Percentiles rank a stretch among this genome's conserved stretches.
Evolutionary conservation across 2,113 vertebrate species (phyloP).

Genomic region (Mirounga angustirostris): DNA sequence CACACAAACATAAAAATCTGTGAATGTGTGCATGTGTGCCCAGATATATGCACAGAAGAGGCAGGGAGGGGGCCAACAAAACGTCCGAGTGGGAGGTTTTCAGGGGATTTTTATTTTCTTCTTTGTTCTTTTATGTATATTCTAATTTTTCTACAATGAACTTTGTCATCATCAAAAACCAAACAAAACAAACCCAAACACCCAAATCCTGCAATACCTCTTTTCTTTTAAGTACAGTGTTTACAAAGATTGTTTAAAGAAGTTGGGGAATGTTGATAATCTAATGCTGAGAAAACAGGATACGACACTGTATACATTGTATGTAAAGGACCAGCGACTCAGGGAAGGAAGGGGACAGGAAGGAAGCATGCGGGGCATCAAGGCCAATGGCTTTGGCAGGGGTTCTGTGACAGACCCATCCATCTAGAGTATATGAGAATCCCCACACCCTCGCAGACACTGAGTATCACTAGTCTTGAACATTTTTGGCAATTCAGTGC

Average conservation of each 20-base stretch:
- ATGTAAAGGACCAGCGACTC: not conserved
- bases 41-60: not conserved
- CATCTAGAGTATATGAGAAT: not conserved
- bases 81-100: not conserved
- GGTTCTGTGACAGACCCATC: not conserved
- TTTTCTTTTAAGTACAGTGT: conserved; percentile 34
- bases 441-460: fast-evolving
- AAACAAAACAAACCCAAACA: not conserved
- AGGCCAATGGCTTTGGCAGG: not conserved
- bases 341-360: not conserved
- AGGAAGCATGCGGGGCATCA: not conserved
- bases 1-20: not conserved
- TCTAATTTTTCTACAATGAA: conserved; percentile 5
- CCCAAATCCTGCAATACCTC: not conserved
- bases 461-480: not conserved
- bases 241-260: conserved; percentile 29
- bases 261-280: not conserved
- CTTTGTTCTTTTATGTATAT: not conserved
- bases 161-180: not conserved
- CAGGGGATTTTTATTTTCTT: not conserved
- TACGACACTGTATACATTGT: not conserved
- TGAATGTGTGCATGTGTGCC: not conserved
- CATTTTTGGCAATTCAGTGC: not conserved
- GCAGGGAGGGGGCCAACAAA: not conserved
- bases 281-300: conserved; percentile 56